Evolutionary conservation across 1,140 invertebrate species (phyloP).

Genomic region (Drosophila tsacasi): DNA sequence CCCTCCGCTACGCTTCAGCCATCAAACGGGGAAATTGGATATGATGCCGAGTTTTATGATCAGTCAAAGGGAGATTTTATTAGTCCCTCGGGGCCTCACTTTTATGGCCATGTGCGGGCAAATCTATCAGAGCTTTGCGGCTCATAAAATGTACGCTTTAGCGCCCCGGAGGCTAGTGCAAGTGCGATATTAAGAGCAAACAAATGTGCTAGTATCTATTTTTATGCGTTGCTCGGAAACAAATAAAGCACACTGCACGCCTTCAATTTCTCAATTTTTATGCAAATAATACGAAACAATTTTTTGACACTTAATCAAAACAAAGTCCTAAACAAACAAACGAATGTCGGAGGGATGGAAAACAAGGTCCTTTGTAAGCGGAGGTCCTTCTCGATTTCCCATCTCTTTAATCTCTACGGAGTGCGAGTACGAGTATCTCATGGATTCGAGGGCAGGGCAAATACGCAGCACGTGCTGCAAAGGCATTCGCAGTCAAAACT

Average conservation of each 20-base stretch:
- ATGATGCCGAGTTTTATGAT: constrained; percentile 51
- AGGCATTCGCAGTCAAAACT: constrained; percentile 42
- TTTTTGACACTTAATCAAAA: constrained; percentile 77
- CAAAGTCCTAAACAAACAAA: constrained; percentile 73
- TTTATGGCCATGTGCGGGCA: constrained; percentile 63
- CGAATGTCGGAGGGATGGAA: neutral
- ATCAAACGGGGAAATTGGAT: constrained; percentile 20
- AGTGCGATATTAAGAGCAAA: constrained; percentile 15
- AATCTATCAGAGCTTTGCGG: constrained; percentile 74
- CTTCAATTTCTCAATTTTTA: constrained; percentile 72
- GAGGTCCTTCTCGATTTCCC: constrained; percentile 21
- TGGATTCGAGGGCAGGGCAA: constrained; percentile 29
- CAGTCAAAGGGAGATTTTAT: constrained; percentile 63
- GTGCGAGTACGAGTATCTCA: constrained; percentile 19
- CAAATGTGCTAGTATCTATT: constrained; percentile 43
- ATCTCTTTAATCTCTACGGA: constrained; percentile 19
- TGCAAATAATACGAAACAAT: constrained; percentile 74
- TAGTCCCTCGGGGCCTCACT: constrained; percentile 42
- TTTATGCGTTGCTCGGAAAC: constrained; percentile 34
- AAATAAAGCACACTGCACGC: constrained; percentile 57
- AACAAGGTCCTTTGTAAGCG: constrained; percentile 20
- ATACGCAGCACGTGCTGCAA: constrained; percentile 42
- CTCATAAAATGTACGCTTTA: constrained; percentile 59
- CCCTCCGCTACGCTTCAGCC: constrained; percentile 4
- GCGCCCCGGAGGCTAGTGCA: constrained; percentile 18